Conservation (phyloP, 1,140 invertebrate genomes). For the Diprion similis region DNA sequence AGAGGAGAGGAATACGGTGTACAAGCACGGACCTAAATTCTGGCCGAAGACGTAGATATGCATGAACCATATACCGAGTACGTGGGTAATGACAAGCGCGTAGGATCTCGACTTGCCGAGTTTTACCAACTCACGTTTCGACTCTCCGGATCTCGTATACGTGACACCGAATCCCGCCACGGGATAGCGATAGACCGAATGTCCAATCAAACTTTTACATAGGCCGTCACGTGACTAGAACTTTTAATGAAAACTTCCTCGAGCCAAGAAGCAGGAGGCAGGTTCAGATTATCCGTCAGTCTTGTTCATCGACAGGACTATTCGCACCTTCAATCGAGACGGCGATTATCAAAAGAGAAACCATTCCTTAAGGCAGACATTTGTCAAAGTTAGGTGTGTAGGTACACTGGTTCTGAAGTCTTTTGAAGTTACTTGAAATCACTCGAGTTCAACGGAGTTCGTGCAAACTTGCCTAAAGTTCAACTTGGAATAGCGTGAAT, state of each 20-base stretch:
- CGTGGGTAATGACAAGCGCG: background rate
- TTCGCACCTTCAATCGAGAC: background rate
- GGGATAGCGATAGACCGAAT: background rate
- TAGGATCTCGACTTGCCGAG: background rate
- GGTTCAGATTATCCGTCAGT: background rate
- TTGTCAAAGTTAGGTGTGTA: no score
- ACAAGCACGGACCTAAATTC: no score
- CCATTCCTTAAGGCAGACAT: no score
- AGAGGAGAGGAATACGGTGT: background rate
- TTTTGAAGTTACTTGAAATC: no score
- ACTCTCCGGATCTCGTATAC: background rate
- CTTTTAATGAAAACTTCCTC: background rate
- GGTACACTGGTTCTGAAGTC: no score
- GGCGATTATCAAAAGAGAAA: no score
- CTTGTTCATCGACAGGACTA: background rate
- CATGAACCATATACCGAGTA: background rate
- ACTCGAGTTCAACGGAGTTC: no score
- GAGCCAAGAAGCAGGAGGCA: no score
- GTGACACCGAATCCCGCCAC: background rate
- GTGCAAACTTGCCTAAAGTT: no score
- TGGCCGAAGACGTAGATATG: background rate
- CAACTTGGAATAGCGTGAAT: no score
- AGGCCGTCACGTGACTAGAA: background rate
- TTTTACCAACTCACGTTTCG: background rate
- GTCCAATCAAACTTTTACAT: slow-evolving; percentile 14